These are phyloP conservation scores for Tetrao urogallus DNA, from an alignment of 2,113 vertebrate species.

Conservation along the genomic window DNA sequence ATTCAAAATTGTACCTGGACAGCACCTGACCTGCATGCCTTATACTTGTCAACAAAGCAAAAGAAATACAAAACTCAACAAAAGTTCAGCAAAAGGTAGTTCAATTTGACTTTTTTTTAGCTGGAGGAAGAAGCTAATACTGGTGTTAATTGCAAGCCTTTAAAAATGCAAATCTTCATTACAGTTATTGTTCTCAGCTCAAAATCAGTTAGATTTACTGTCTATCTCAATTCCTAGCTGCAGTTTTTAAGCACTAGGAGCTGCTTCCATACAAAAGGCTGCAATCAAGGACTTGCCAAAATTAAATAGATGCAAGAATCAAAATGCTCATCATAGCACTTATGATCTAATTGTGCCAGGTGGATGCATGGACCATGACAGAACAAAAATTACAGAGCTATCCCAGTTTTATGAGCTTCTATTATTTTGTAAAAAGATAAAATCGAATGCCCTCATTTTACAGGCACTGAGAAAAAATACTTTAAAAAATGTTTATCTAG, in stretches of 20 bases:
- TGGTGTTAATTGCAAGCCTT: slow-evolving; percentile 47
- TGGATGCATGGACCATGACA: slow-evolving; percentile 38
- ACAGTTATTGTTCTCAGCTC: slow-evolving; percentile 51
- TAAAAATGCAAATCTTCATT: slow-evolving; percentile 59
- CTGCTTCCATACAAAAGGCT: slow-evolving; percentile 32
- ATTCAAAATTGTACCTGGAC: background rate
- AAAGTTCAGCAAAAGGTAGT: slow-evolving; percentile 12
- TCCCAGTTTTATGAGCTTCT: slow-evolving; percentile 20
- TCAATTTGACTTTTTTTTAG: slow-evolving; percentile 25
- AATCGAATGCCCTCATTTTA: slow-evolving; percentile 14
- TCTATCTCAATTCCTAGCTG: slow-evolving; percentile 56
- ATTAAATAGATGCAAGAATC: slow-evolving; percentile 44
- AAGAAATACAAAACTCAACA: background rate
- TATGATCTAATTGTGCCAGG: slow-evolving; percentile 57
- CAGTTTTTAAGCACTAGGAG: slow-evolving; percentile 34
- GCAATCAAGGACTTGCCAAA: slow-evolving; percentile 65
- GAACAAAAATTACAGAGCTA: slow-evolving; percentile 57
- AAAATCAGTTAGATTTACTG: slow-evolving; percentile 46
- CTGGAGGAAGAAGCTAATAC: slow-evolving; percentile 36
- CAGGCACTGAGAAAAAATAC: background rate
- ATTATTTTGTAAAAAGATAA: slow-evolving; percentile 32
- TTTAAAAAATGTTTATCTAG: slow-evolving; percentile 19
- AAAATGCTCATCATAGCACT: slow-evolving; percentile 48
- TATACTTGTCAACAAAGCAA: background rate
- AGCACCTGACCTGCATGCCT: background rate